phyloP scores from a whole-genome alignment of 2,888 invertebrate species.

The Hydropsyche betteni region DNA sequence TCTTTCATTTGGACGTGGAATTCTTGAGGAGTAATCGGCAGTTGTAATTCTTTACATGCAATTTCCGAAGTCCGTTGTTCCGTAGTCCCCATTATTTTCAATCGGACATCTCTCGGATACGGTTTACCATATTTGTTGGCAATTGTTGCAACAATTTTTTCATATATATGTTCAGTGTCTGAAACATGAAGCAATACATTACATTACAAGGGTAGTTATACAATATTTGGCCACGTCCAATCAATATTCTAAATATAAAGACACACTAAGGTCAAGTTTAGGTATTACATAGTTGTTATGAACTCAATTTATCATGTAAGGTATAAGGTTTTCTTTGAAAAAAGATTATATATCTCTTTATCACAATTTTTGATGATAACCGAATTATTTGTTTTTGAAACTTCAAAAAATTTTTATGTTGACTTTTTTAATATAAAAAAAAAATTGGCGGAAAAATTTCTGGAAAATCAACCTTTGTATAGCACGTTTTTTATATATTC shows the following conservation, averaged over 20 bases:
- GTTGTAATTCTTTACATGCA: conserved; percentile 71
- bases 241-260: background rate
- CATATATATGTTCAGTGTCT: conserved; percentile 87
- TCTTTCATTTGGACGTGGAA: conserved; percentile 71
- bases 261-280: conserved; percentile 1
- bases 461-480: too few relatives aligned
- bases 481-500: too few relatives aligned
- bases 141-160: conserved; percentile 74
- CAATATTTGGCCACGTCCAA: background rate
- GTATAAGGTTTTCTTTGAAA: too few relatives aligned
- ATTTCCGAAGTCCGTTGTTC: conserved; percentile 75
- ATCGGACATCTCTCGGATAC: conserved; percentile 83
- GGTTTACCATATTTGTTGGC: conserved; percentile 76
- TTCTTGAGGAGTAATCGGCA: conserved; percentile 74
- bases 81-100: conserved; percentile 79
- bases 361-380: too few relatives aligned
- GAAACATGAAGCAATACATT: conserved; percentile 54
- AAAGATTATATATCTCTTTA: too few relatives aligned
- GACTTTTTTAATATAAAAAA: too few relatives aligned
- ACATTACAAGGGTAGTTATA: conserved; percentile 9
- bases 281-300: background rate
- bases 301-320: background rate
- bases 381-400: too few relatives aligned
- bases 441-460: too few relatives aligned
- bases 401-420: too few relatives aligned